Evolutionary conservation across 92 coral and sea anemone species (phyloP).

Genomic region (Zoanthus sansibaricus): DNA sequence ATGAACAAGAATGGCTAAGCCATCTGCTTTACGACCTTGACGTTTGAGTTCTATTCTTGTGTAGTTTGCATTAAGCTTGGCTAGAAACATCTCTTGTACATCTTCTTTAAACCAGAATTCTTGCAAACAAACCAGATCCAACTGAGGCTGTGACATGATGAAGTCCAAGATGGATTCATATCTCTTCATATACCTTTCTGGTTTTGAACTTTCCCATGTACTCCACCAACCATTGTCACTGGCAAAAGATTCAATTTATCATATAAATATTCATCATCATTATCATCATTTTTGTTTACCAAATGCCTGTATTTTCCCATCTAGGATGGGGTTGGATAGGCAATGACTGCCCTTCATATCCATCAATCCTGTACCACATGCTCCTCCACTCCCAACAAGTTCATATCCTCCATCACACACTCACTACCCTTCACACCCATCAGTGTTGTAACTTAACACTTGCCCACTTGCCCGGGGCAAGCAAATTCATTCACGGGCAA

Average conservation of each 20-base stretch:
- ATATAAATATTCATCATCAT: background rate
- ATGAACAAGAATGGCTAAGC: conserved; percentile 90
- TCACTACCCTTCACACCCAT: too few relatives aligned
- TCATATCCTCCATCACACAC: too few relatives aligned
- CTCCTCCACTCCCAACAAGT: too few relatives aligned
- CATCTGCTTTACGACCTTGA: conserved; percentile 92
- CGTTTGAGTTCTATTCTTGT: conserved; percentile 84
- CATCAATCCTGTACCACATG: too few relatives aligned
- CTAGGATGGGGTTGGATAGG: too few relatives aligned
- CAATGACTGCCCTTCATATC: too few relatives aligned
- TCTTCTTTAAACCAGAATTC: conserved; percentile 96
- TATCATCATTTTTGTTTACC: too few relatives aligned
- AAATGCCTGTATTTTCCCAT: too few relatives aligned
- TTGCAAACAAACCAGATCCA: conserved; percentile 88
- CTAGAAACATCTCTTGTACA: conserved; percentile 81
- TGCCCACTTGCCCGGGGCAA: too few relatives aligned
- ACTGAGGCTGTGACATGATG: conserved; percentile 71
- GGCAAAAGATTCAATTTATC: background rate
- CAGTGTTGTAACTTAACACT: too few relatives aligned
- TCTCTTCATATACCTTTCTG: conserved; percentile 82
- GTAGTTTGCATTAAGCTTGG: conserved; percentile 82
- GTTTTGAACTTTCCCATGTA: conserved; percentile 85
- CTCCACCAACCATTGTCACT: conserved; percentile 85
- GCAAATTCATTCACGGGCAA: too few relatives aligned
- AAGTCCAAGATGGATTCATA: conserved; percentile 76